Base-by-base conservation (phyloP, 2,797 vertebrate genomes). In the Cryptoblepharus egeriae region DNA sequence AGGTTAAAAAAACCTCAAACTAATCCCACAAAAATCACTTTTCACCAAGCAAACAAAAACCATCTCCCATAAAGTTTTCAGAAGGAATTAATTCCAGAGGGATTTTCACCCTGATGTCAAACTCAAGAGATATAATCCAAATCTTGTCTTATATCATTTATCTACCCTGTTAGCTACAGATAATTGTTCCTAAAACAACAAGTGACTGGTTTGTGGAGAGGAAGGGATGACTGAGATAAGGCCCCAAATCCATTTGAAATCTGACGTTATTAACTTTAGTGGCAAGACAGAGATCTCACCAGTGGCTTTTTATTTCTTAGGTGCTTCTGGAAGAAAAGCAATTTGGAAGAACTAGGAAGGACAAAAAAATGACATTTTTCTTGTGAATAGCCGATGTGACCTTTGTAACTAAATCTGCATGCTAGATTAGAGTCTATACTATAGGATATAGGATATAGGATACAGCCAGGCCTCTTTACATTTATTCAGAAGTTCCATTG, bases 111-210 rank as follows among this genome's bases (percentile, higher is more conserved):
- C 12, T 24, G 35, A 67, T 77, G 61, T 63, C 24, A 39, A 72
- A 26, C 32, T 5, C 32, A 30, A 68, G 57, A 70, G 30, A 76
- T 70, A 82, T 76, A 77, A 77, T 77, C 42, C 20, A 39, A 83
- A 71, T 55, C 4, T 57, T 55, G 39, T 13, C 58, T 71, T 49
- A 55, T 42, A 30, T 28, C 32, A 20, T 77, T 73, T 77, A 42
- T 32, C 28, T 77, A 64, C 32, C 58, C 61, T 55, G 58, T 75
- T 74, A 81, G 26, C 52, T 75, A 68, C 71, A 75, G 49, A 45
- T 18, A 64, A 20, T 35, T 64, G 45, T 13, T 37, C 39, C 49
- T 55, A 11, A 42, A 71, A 64, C 58, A 77, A 32, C 32, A 64
- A 77, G 35, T 55, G 77, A 77, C 52, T 71, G 57, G 63, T 77